A percentile compares a stretch with the other conserved stretches of the same genome.
Evolutionary conservation across 2,113 vertebrate species (phyloP).

Genomic region (Nesogale talazaci): DNA sequence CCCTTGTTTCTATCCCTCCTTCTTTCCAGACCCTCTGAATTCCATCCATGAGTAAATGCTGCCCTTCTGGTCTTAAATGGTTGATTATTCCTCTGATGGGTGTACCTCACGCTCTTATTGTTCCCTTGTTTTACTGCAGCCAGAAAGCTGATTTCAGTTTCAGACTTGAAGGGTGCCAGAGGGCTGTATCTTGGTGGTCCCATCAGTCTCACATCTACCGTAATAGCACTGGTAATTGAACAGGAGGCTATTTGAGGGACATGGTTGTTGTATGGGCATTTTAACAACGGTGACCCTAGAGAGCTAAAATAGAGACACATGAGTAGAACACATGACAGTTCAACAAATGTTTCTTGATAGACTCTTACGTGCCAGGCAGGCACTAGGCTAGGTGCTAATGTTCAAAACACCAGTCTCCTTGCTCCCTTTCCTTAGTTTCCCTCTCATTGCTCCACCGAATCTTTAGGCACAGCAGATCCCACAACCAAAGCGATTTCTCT

Average conservation of each 20-base stretch:
- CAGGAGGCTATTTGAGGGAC: background rate
- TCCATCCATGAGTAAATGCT: too few species aligned
- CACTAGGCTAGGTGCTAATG: background rate
- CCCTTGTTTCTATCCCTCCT: too few species aligned
- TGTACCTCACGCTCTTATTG: too few species aligned
- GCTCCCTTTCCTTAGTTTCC: background rate
- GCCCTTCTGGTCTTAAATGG: too few species aligned
- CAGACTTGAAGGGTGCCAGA: too few species aligned
- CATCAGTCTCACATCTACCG: too few species aligned
- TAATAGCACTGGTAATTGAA: background rate
- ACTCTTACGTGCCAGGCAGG: background rate
- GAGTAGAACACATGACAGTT: background rate
- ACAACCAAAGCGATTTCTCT: background rate
- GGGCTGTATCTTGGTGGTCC: too few species aligned
- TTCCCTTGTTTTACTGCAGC: too few species aligned
- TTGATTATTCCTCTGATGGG: too few species aligned
- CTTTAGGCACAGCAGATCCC: background rate
- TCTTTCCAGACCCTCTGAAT: too few species aligned
- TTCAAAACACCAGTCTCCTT: background rate
- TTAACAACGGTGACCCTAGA: background rate
- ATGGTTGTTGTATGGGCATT: background rate
- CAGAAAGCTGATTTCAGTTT: too few species aligned
- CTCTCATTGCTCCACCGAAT: background rate
- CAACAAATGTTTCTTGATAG: background rate
- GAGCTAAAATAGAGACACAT: background rate